Conservation (phyloP, 1,140 invertebrate species). For the Drosophila ambigua region DNA sequence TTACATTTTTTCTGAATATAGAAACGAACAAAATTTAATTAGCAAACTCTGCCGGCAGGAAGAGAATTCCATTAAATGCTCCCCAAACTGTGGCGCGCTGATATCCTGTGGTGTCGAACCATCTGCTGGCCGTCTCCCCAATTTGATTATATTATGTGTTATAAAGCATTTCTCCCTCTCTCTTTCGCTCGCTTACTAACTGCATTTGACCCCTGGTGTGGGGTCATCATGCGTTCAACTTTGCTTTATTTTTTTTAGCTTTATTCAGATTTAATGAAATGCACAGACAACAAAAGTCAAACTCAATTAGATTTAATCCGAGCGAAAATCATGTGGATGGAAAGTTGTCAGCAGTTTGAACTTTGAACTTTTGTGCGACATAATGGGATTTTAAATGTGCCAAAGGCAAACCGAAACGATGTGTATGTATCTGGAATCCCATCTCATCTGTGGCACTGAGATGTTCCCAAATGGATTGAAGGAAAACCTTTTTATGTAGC, state of each 20-base stretch:
- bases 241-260: constrained; percentile 22
- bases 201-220: constrained; percentile 18
- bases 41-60: too few species aligned
- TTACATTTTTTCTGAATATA: too few species aligned
- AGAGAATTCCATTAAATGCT: too few species aligned
- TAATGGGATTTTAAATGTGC: constrained; percentile 4
- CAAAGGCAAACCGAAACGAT: not conserved
- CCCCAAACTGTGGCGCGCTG: too few species aligned
- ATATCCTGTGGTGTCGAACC: too few species aligned
- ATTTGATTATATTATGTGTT: too few species aligned
- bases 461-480: not conserved
- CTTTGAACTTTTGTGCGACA: constrained; percentile 35
- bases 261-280: constrained; percentile 62
- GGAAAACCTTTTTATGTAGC: constrained; percentile 43
- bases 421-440: too few species aligned
- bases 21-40: too few species aligned
- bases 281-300: constrained; percentile 75
- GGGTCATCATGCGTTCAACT: constrained; percentile 54
- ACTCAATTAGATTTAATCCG: constrained; percentile 57
- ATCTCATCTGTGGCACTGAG: not conserved
- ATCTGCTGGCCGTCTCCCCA: too few species aligned
- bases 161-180: not conserved
- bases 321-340: constrained; percentile 16
- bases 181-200: constrained; percentile 7
- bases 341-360: constrained; percentile 8